Percentiles rank a stretch among this genome's conserved stretches.
Evolutionary conservation across 2,888 invertebrate genomes (phyloP).

Genomic region (Thymelicus sylvestris): DNA sequence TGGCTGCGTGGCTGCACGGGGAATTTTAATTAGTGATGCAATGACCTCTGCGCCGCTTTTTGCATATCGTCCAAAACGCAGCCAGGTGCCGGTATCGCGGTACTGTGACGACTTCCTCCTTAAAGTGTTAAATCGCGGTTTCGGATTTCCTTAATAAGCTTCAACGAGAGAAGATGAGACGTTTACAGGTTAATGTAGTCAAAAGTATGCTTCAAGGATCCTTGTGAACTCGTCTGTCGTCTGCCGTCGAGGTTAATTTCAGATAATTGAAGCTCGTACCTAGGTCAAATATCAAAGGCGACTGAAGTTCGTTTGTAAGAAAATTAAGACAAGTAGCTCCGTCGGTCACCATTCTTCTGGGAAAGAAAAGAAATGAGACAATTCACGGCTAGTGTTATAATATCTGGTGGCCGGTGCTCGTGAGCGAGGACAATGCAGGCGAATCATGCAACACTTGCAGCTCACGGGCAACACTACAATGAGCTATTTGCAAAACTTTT

Average conservation of each 20-base stretch:
- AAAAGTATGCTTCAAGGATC: slow-evolving; percentile 22
- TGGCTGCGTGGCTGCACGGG: slow-evolving; percentile 41
- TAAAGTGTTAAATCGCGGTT: slow-evolving; percentile 16
- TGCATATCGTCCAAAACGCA: slow-evolving; percentile 26
- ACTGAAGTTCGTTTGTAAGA: slow-evolving; percentile 17
- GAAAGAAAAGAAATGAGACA: slow-evolving; percentile 26
- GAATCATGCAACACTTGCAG: slow-evolving; percentile 18
- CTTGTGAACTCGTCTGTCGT: neutral
- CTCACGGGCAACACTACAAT: slow-evolving; percentile 18
- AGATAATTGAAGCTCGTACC: too few species aligned
- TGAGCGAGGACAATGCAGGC: slow-evolving; percentile 20
- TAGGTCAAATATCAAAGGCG: neutral
- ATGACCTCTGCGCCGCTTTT: slow-evolving; percentile 57
- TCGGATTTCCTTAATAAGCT: slow-evolving; percentile 27
- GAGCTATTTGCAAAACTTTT: slow-evolving; percentile 34
- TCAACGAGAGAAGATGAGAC: slow-evolving; percentile 24
- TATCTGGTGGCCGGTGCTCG: slow-evolving; percentile 7
- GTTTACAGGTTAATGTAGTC: slow-evolving; percentile 6
- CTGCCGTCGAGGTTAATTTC: neutral
- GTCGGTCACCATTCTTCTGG: slow-evolving; percentile 25
- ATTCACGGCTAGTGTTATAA: slow-evolving; percentile 11
- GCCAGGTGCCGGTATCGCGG: slow-evolving; percentile 21
- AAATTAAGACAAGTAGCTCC: slow-evolving; percentile 13
- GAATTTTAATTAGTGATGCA: slow-evolving; percentile 74
- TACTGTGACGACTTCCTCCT: slow-evolving; percentile 28